Percentiles rank a stretch among this genome's conserved stretches.
phyloP scores from a whole-genome alignment of 2,888 invertebrate species.

The Ennomos erosarius region DNA sequence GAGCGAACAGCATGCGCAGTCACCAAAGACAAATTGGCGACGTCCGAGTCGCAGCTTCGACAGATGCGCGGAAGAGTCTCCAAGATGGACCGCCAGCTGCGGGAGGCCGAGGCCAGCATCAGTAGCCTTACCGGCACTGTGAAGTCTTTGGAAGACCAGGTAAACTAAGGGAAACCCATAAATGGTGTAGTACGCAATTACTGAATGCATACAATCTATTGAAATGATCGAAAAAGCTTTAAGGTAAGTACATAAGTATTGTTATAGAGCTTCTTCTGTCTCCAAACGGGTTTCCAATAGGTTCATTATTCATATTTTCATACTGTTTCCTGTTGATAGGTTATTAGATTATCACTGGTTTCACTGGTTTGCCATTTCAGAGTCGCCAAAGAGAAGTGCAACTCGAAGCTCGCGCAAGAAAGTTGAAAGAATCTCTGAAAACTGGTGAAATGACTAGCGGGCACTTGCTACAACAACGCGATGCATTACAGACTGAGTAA shows the following conservation, averaged over 20 bases:
- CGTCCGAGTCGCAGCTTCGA: constrained; percentile 67
- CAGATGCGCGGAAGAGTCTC: constrained; percentile 65
- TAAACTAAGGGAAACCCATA: constrained; percentile 33
- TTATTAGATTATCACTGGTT: constrained; percentile 1
- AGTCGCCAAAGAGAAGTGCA: constrained; percentile 76
- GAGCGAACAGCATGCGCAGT: constrained; percentile 59
- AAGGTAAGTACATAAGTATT: too few species aligned
- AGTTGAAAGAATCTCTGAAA: constrained; percentile 74
- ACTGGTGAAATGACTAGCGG: constrained; percentile 72
- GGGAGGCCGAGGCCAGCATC: constrained; percentile 77
- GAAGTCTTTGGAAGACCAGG: constrained; percentile 77
- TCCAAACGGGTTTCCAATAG: too few species aligned
- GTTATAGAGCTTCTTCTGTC: too few species aligned
- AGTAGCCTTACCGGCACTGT: constrained; percentile 72
- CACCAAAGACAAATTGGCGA: constrained; percentile 66
- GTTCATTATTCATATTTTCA: too few species aligned
- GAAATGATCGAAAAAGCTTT: too few species aligned
- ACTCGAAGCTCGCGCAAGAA: constrained; percentile 75
- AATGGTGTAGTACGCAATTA: too few species aligned
- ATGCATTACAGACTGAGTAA: constrained; percentile 68
- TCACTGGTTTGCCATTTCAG: constrained; percentile 55
- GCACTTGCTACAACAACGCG: constrained; percentile 70
- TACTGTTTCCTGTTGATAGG: background rate
- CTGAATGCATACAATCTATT: too few species aligned
- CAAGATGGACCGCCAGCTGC: constrained; percentile 77